A percentile compares a stretch with the other conserved stretches of the same genome.
phyloP scores from a whole-genome alignment of 2,888 invertebrate genomes.

The Spilosoma lubricipeda region DNA sequence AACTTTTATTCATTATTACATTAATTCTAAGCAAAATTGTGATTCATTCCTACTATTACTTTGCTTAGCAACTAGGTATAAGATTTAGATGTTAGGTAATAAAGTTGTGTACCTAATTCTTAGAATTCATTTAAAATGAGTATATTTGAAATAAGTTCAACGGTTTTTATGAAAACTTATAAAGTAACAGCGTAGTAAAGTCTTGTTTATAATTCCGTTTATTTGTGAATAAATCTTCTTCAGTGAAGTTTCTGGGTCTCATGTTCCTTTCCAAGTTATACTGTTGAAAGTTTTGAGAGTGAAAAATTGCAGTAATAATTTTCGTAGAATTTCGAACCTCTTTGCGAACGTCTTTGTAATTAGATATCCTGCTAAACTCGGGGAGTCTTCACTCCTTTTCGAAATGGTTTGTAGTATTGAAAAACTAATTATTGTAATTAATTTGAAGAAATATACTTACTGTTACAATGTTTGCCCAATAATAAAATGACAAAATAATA shows the following conservation, averaged over 20 bases:
- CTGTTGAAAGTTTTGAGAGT: constrained; percentile 75
- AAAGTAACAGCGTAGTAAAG: constrained; percentile 50
- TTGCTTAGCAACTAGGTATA: neutral
- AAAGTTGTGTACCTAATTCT: neutral
- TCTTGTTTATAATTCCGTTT: constrained; percentile 59
- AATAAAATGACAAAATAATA: neutral
- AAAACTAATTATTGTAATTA: constrained; percentile 1
- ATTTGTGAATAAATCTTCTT: constrained; percentile 66
- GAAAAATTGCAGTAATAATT: constrained; percentile 80
- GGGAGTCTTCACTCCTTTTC: constrained; percentile 65
- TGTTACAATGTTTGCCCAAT: neutral
- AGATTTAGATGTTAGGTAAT: too few relatives aligned
- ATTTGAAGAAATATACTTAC: neutral
- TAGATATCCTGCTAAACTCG: constrained; percentile 70
- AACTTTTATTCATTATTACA: too few relatives aligned
- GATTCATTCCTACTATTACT: too few relatives aligned
- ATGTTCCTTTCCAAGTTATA: constrained; percentile 65
- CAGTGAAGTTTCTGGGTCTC: constrained; percentile 56
- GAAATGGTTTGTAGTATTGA: constrained; percentile 63
- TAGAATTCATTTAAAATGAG: neutral
- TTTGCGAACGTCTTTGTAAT: constrained; percentile 72
- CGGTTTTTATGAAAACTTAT: constrained; percentile 50
- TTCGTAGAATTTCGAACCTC: constrained; percentile 70
- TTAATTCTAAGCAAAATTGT: too few relatives aligned
- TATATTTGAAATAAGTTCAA: constrained; percentile 4